Conservation (phyloP, 1,140 invertebrate genomes). For the Panonychus citri region DNA sequence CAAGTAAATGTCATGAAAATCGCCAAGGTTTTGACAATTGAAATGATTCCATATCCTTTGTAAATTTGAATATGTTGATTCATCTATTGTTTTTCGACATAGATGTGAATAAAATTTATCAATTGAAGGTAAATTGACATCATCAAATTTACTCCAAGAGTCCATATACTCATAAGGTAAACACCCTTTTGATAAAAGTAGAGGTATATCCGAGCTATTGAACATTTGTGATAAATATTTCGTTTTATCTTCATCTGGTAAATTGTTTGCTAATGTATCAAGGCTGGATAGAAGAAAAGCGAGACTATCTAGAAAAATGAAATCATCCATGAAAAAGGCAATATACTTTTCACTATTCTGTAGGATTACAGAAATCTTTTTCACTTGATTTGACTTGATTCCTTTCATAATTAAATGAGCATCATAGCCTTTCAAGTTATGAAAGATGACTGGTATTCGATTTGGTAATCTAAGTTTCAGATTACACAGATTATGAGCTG, state of each 20-base stretch:
- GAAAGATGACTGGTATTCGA: not conserved
- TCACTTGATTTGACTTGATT: not conserved
- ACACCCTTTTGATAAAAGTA: constrained; percentile 7
- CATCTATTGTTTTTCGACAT: not conserved
- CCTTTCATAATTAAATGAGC: not conserved
- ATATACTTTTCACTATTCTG: not conserved
- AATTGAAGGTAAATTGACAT: constrained; percentile 12
- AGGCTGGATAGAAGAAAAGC: not conserved
- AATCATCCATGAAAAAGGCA: not conserved
- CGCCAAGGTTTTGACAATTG: constrained; percentile 19
- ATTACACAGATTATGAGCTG: not conserved
- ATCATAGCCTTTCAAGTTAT: not conserved
- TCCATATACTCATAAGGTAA: constrained; percentile 16
- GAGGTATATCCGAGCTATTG: not conserved
- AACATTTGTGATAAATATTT: too few relatives aligned
- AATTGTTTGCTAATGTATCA: not conserved
- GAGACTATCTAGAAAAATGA: not conserved
- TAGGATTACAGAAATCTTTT: not conserved
- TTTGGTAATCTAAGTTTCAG: not conserved
- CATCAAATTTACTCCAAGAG: constrained; percentile 10
- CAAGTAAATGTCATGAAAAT: constrained; percentile 25
- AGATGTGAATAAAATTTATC: not conserved
- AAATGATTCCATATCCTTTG: constrained; percentile 15
- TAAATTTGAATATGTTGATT: not conserved
- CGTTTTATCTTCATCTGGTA: too few relatives aligned